Evolutionary conservation across 2,113 vertebrate species (phyloP).

Genomic region (Acrocephalus arundinaceus): DNA sequence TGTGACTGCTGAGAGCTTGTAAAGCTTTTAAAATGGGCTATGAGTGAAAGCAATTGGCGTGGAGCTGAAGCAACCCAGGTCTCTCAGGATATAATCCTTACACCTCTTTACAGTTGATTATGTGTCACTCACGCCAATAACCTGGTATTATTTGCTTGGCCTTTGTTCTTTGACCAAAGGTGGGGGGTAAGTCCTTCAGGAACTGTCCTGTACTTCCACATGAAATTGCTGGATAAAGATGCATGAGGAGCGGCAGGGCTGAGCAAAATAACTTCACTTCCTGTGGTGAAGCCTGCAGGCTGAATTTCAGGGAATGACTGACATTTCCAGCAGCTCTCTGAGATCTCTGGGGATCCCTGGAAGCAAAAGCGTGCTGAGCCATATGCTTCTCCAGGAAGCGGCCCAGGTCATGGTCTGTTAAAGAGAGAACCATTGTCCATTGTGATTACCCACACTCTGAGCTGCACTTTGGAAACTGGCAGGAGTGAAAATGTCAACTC

Average conservation of each 20-base stretch:
- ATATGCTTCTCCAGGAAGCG: slow-evolving; percentile 22
- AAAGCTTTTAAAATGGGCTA: slow-evolving; percentile 23
- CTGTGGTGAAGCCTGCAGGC: slow-evolving; percentile 38
- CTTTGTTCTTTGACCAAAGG: slow-evolving; percentile 25
- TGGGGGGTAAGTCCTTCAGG: neutral
- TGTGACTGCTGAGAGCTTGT: neutral
- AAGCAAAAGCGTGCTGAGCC: neutral
- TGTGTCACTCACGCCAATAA: neutral
- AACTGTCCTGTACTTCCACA: neutral
- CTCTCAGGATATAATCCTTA: neutral
- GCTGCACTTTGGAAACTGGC: neutral
- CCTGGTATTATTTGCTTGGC: slow-evolving; percentile 5
- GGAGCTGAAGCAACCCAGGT: neutral
- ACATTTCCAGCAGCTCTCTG: slow-evolving; percentile 34
- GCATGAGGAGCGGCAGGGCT: neutral
- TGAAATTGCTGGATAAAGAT: slow-evolving; percentile 28
- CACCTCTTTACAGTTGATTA: neutral
- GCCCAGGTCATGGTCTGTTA: slow-evolving; percentile 29
- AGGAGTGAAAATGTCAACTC: slow-evolving; percentile 27
- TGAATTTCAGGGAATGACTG: slow-evolving; percentile 53
- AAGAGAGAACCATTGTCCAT: slow-evolving; percentile 44
- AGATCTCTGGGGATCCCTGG: slow-evolving; percentile 31
- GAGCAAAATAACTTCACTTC: slow-evolving; percentile 44
- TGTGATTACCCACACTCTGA: neutral
- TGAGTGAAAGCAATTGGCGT: neutral